A percentile compares a stretch with the other conserved stretches of the same genome.
Conservation (phyloP, 2,113 vertebrate genomes). For the Pelecanus crispus region DNA sequence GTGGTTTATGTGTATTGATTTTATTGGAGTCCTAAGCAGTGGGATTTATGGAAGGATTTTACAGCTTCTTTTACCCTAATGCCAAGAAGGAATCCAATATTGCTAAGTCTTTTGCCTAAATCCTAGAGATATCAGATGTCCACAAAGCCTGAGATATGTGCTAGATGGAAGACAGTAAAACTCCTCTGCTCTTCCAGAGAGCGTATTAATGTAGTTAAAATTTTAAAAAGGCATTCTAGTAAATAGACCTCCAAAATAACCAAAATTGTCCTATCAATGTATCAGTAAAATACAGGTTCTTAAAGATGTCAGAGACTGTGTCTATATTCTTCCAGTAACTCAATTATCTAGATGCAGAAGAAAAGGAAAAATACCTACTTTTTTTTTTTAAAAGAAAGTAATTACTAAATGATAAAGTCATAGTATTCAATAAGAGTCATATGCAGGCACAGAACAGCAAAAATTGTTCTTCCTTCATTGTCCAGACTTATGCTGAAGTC, state of each 20-base stretch:
- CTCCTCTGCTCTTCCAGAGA: not conserved
- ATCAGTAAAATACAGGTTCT: not conserved
- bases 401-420: not conserved
- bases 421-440: not conserved
- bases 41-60: not conserved
- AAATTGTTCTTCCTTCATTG: not conserved
- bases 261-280: not conserved
- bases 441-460: not conserved
- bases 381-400: not conserved
- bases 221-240: not conserved
- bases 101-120: not conserved
- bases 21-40: not conserved
- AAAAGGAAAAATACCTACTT: not conserved
- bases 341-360: not conserved
- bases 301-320: not conserved
- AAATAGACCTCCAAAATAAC: not conserved
- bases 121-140: not conserved
- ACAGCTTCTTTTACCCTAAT: not conserved
- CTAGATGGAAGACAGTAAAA: not conserved
- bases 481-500: not conserved
- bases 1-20: not conserved
- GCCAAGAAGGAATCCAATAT: not conserved
- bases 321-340: not conserved
- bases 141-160: not conserved
- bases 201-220: not conserved